These are phyloP conservation scores for Crocidura indochinensis DNA, from an alignment of 2,797 vertebrate species.

Conservation along the genomic window DNA sequence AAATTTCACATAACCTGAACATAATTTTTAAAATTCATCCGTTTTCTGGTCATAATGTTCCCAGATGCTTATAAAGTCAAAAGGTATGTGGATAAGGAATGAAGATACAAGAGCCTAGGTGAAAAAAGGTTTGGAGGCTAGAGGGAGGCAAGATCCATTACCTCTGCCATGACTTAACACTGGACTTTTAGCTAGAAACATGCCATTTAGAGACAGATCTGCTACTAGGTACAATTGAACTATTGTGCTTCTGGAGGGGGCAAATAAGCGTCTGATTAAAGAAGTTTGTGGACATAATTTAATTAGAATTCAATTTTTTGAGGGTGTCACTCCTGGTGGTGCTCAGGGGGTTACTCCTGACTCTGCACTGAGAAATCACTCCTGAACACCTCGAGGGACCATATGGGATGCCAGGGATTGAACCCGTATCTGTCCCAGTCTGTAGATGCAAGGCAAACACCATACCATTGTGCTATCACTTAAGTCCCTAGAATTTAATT, in stretches of 20 bases:
- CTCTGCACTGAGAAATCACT: too few species aligned
- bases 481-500: too few species aligned
- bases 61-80: not conserved
- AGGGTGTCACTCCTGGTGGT: too few species aligned
- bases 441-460: too few species aligned
- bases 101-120: not conserved
- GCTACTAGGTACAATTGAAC: not conserved
- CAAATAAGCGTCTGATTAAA: slow-evolving; percentile 9
- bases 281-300: slow-evolving; percentile 65
- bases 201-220: rapidly evolving
- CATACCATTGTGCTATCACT: too few species aligned
- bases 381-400: too few species aligned
- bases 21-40: not conserved
- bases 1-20: not conserved
- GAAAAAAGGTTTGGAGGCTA: not conserved
- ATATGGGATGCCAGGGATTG: too few species aligned
- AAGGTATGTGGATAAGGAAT: not conserved
- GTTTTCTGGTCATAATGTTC: not conserved
- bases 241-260: not conserved
- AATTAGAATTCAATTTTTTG: slow-evolving; percentile 60
- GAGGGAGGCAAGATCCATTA: not conserved
- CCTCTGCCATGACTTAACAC: not conserved
- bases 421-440: too few species aligned
- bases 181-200: not conserved
- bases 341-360: too few species aligned